A percentile compares a stretch with the other conserved stretches of the same genome.
These are phyloP conservation scores for Acanthosepion lycidas DNA, from an alignment of 2,888 invertebrate genomes.

Conservation along the genomic window DNA sequence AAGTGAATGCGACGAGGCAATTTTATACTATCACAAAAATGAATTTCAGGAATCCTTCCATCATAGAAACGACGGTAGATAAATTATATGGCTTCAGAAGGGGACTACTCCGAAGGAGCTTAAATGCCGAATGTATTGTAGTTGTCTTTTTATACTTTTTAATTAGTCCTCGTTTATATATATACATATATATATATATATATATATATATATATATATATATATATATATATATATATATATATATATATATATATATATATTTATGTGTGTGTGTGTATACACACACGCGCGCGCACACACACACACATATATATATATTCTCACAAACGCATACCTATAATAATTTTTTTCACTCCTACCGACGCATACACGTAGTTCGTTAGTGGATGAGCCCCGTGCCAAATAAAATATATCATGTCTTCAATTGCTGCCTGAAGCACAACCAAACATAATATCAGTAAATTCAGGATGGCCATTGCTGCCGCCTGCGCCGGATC, in stretches of 20 bases:
- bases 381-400: background rate
- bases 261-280: background rate
- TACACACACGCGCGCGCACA: background rate
- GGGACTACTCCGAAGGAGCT: no score
- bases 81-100: no score
- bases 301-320: background rate
- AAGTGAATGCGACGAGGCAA: no score
- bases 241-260: background rate
- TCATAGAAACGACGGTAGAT: no score
- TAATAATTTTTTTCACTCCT: background rate
- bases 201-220: conserved; percentile 33
- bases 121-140: no score
- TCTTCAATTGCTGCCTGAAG: background rate
- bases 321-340: background rate
- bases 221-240: background rate
- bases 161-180: background rate
- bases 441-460: no score
- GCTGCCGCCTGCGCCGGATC: no score
- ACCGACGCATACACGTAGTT: background rate
- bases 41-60: no score
- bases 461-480: no score
- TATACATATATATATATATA: background rate
- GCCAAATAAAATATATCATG: background rate
- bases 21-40: no score
- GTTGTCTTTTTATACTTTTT: no score